Evolutionary conservation across 2,113 vertebrate genomes (phyloP).

Genomic region (Carassius gibelio): DNA sequence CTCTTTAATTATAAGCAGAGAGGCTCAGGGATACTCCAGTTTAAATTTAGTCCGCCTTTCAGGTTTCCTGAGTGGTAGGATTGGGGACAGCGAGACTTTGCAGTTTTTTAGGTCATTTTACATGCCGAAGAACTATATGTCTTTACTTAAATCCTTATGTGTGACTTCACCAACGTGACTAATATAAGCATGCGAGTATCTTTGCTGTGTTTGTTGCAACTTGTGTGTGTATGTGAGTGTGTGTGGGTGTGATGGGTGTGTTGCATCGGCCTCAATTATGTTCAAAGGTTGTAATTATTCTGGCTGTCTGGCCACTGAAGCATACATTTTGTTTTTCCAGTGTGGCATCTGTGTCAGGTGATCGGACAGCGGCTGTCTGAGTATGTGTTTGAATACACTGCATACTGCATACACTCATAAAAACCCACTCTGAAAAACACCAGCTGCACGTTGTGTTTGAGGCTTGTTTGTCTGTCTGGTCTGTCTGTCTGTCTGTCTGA

Average conservation of each 20-base stretch:
- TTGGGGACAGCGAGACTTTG: not conserved
- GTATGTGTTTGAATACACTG: conserved; percentile 8
- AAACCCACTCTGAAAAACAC: not conserved
- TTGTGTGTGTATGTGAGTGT: conserved; percentile 11
- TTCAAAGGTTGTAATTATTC: conserved; percentile 56
- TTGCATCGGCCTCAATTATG: conserved; percentile 47
- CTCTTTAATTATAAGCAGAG: conserved; percentile 45
- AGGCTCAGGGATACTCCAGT: conserved; percentile 21
- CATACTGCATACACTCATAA: not conserved
- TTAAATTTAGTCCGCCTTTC: conserved; percentile 19
- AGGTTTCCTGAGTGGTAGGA: conserved; percentile 2
- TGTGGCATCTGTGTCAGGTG: conserved; percentile 31
- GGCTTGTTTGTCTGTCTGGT: not conserved
- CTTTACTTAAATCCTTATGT: conserved; percentile 4
- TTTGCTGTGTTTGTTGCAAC: conserved; percentile 5
- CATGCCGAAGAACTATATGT: not conserved
- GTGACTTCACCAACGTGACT: not conserved
- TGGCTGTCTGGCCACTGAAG: conserved; percentile 45
- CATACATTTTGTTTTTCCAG: conserved; percentile 51
- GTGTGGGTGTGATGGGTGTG: conserved; percentile 56
- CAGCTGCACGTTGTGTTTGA: not conserved
- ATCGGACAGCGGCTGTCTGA: conserved; percentile 41
- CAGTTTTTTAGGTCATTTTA: not conserved
- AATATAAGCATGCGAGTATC: not conserved
- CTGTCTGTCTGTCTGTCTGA: not conserved